Percentiles rank a stretch among this genome's conserved stretches.
Evolutionary conservation across 1,140 invertebrate species (phyloP).

Genomic region (Pseudomyrmex flavicornis): DNA sequence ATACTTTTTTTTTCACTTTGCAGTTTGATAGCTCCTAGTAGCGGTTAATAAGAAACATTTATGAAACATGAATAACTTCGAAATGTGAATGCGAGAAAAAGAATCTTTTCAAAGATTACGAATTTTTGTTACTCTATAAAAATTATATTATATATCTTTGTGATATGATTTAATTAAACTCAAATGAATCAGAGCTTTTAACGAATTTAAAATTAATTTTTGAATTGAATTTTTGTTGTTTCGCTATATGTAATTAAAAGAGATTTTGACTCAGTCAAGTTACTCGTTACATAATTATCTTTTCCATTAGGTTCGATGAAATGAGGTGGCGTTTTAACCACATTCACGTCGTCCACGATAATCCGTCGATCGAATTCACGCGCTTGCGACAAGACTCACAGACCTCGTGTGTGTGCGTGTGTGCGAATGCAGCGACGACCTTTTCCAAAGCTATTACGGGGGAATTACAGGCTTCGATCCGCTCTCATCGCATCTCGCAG

Average conservation of each 20-base stretch:
- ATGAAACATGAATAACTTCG: not conserved
- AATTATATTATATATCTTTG: not conserved
- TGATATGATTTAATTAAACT: not conserved
- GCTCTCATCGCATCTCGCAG: not conserved
- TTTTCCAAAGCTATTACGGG: slow-evolving; percentile 8
- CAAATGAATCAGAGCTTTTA: no score
- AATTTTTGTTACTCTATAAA: no score
- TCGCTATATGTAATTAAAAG: no score
- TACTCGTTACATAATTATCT: slow-evolving; percentile 15
- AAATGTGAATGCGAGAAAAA: not conserved
- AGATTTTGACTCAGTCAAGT: not conserved
- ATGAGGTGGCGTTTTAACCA: not conserved
- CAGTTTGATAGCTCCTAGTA: not conserved
- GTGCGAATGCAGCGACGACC: not conserved
- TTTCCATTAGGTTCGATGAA: slow-evolving; percentile 34
- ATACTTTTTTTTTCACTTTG: slow-evolving; percentile 21
- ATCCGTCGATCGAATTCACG: slow-evolving; percentile 42
- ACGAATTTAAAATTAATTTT: not conserved
- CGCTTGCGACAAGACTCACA: not conserved
- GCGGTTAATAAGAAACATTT: not conserved
- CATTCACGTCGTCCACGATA: slow-evolving; percentile 1
- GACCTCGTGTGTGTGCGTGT: not conserved
- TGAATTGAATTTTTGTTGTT: no score
- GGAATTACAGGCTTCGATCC: slow-evolving; percentile 26
- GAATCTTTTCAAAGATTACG: not conserved